These are phyloP conservation scores for Blennius ocellaris DNA, from an alignment of 2,113 vertebrate species.

Conservation along the genomic window DNA sequence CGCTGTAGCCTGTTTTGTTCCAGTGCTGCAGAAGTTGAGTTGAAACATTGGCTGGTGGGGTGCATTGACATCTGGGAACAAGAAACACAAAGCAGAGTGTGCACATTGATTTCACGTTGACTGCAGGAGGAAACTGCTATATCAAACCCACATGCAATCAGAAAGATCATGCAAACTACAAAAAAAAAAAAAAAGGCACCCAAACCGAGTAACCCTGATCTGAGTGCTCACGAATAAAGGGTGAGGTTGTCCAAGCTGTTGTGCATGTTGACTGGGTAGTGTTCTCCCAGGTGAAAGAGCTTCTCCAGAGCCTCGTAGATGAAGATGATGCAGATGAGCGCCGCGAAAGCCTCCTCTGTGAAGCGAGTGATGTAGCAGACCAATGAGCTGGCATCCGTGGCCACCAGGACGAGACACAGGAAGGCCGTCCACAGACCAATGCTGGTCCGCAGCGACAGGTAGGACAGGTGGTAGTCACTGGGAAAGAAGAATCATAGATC, in stretches of 20 bases:
- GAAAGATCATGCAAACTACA: too few species aligned
- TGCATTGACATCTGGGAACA: conserved; percentile 87
- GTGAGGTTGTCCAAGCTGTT: conserved; percentile 90
- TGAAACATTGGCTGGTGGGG: conserved; percentile 82
- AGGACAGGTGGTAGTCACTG: conserved; percentile 91
- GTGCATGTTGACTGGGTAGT: conserved; percentile 91
- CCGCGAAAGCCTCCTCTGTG: conserved; percentile 95
- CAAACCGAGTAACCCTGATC: background rate
- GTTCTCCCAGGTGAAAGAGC: conserved; percentile 91
- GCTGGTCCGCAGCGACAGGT: conserved; percentile 92
- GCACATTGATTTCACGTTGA: too few species aligned
- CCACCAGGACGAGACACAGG: conserved; percentile 92
- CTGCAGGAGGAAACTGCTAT: too few species aligned
- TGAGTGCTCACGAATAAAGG: conserved; percentile 88
- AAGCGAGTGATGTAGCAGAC: conserved; percentile 97
- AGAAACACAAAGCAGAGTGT: too few species aligned
- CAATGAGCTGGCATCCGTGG: conserved; percentile 94
- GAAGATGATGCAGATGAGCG: conserved; percentile 98
- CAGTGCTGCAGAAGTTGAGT: conserved; percentile 81
- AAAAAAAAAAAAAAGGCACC: too few species aligned
- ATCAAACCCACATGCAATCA: too few species aligned
- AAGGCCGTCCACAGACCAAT: conserved; percentile 96
- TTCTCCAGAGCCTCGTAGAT: conserved; percentile 97
- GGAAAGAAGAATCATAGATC: conserved; percentile 30
- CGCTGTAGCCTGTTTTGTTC: conserved; percentile 81